Evolutionary conservation across 2,888 invertebrate genomes (phyloP).

Genomic region (Epistrophella euchroma): DNA sequence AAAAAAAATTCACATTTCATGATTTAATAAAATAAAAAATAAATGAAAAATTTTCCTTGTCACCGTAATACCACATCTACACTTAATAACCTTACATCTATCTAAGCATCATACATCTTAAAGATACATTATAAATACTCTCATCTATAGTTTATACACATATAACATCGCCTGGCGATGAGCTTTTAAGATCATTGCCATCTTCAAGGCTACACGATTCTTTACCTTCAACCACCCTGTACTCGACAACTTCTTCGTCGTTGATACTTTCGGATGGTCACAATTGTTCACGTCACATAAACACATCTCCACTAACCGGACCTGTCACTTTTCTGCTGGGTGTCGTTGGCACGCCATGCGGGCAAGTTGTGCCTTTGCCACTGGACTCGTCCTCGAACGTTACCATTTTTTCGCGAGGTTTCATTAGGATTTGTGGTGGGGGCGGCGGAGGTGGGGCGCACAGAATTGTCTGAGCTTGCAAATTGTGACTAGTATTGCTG

Average conservation of each 20-base stretch:
- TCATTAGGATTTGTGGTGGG: constrained; percentile 84
- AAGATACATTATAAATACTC: constrained; percentile 25
- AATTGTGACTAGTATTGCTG: constrained; percentile 80
- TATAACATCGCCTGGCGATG: constrained; percentile 83
- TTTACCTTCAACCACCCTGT: constrained; percentile 77
- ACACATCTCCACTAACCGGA: constrained; percentile 88
- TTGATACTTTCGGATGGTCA: constrained; percentile 78
- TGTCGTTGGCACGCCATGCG: constrained; percentile 84
- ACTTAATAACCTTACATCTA: constrained; percentile 25
- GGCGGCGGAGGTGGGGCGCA: constrained; percentile 81
- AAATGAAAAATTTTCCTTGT: not conserved
- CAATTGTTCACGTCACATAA: constrained; percentile 89
- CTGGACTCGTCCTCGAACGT: constrained; percentile 90
- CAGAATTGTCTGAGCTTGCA: constrained; percentile 81
- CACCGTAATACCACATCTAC: constrained; percentile 9
- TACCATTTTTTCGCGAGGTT: constrained; percentile 90
- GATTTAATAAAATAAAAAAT: not conserved
- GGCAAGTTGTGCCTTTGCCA: constrained; percentile 79
- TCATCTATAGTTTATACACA: constrained; percentile 80
- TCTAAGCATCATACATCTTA: constrained; percentile 41
- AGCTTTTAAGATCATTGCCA: constrained; percentile 79
- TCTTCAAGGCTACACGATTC: constrained; percentile 64
- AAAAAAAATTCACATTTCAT: constrained; percentile 11
- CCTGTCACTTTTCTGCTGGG: constrained; percentile 81
- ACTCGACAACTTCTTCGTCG: constrained; percentile 58